Percentiles rank a stretch among this genome's conserved stretches.
These are phyloP conservation scores for Heliconius sara DNA, from an alignment of 2,888 invertebrate species.

Conservation along the genomic window DNA sequence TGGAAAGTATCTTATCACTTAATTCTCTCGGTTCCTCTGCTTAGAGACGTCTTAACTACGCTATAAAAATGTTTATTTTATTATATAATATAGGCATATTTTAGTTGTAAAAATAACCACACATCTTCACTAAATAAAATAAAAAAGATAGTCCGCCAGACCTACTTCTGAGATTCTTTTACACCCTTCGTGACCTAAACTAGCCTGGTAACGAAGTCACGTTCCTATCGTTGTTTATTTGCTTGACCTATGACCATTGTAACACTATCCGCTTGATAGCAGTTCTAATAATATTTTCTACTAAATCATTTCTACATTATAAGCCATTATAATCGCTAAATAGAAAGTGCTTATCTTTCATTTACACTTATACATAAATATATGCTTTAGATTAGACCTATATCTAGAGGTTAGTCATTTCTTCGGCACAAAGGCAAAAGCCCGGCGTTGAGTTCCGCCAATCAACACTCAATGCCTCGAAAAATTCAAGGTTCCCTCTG, in stretches of 20 bases:
- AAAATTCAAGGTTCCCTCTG: too few species aligned
- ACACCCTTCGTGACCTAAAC: constrained; percentile 14
- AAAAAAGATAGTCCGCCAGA: constrained; percentile 6
- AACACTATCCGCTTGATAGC: constrained; percentile 36
- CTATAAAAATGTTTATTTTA: too few species aligned
- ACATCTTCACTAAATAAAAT: neutral
- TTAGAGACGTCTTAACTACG: too few species aligned
- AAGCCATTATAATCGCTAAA: constrained; percentile 1
- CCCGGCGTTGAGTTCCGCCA: too few species aligned
- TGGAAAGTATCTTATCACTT: too few species aligned
- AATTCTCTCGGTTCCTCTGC: too few species aligned
- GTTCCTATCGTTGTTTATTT: constrained; percentile 33
- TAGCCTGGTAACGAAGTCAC: constrained; percentile 29
- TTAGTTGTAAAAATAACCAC: neutral
- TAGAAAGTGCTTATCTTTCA: constrained; percentile 23
- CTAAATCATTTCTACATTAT: constrained; percentile 17
- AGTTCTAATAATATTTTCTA: constrained; percentile 21
- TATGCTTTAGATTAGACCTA: neutral
- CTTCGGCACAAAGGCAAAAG: too few species aligned
- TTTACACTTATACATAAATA: neutral
- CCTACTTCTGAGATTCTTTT: constrained; percentile 14
- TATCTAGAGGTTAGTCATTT: neutral
- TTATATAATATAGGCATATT: too few species aligned
- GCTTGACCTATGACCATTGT: constrained; percentile 40
- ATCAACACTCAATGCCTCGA: too few species aligned